Evolutionary conservation across 1,140 invertebrate species (phyloP), one percentile per base, ranked within the genome.

Genomic region (Caenorhabditis briggsae): DNA sequence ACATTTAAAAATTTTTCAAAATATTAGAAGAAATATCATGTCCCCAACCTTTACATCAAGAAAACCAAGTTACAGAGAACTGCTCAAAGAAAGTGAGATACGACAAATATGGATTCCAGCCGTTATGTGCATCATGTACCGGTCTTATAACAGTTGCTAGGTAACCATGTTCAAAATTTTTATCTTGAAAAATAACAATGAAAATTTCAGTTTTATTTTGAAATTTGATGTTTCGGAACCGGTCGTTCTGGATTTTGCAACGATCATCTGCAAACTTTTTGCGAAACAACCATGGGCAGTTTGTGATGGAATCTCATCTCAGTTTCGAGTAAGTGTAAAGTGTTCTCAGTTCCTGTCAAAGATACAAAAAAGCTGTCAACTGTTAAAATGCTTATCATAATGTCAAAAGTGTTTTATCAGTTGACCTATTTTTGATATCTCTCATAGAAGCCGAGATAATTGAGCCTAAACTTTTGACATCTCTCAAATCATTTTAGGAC

Each of bases 241-340:
- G 23, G 64, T 64, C 9, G 50, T 87, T 53, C 74, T 87, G 5
- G 50, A 84, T 2, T 56, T 85, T 14, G 86, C 86, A 5, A 84
- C 48, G 5, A 59, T 84, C 9, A 82, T 87, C 50, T 87, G 86
- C 53, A 61, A 74, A 41, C 18, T 87, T 7, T 83, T 87, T 53
- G 86, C 82, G 18, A 87, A 87, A 25, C 86, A 87, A 46, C 53
- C 82, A 41, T 88, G 46, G 70, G 74, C 50, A 11, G 86, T 88
- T 55, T 88, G 88, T 70, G 82, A 86, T 23, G 88, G 86, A 46
- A 88, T 88, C 11, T 64, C 82, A 20, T 61, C 58, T 5, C 88
- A 88, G 55, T 88, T 88, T 55, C 84, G 82, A 46, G 88, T 88
- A 59, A 82, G 55, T 87, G 33, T 33, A 3, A 33, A 33, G n/a